Conservation (phyloP, 2,888 invertebrate species). For the Ctenicera cuprea region DNA sequence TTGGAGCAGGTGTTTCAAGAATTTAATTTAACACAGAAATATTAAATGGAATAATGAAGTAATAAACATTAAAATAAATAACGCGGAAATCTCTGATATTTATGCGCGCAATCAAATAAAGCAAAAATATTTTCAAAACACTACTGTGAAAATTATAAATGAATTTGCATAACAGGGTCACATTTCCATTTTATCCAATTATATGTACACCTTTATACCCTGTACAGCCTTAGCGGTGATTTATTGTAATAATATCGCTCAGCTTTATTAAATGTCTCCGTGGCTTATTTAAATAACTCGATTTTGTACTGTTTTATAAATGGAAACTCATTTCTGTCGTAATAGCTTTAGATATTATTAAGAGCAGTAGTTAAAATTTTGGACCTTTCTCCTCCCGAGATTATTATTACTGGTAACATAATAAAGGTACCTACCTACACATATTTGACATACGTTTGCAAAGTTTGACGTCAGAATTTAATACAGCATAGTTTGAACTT, state of each 20-base stretch:
- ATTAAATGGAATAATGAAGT: neutral
- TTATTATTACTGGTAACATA: neutral
- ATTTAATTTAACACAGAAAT: slow-evolving; percentile 5
- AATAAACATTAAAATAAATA: slow-evolving; percentile 7
- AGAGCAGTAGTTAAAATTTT: neutral
- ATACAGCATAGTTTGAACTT: slow-evolving; percentile 1
- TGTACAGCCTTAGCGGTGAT: slow-evolving; percentile 22
- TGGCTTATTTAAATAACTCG: slow-evolving; percentile 27
- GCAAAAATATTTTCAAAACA: slow-evolving; percentile 6
- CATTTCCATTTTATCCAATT: slow-evolving; percentile 34
- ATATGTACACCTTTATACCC: slow-evolving; percentile 32
- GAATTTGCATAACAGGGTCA: slow-evolving; percentile 32
- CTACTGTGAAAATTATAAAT: slow-evolving; percentile 27
- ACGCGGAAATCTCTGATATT: slow-evolving; percentile 12
- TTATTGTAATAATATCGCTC: slow-evolving; percentile 32
- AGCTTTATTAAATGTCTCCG: slow-evolving; percentile 27
- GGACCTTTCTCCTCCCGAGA: neutral
- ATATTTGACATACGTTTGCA: slow-evolving; percentile 13
- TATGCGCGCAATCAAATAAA: neutral
- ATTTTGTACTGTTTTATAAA: slow-evolving; percentile 20
- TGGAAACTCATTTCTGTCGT: slow-evolving; percentile 18
- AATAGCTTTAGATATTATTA: slow-evolving; percentile 18
- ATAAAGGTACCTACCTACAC: neutral
- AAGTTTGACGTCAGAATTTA: slow-evolving; percentile 15
- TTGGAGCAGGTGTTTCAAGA: neutral